phyloP scores from a whole-genome alignment of 2,113 vertebrate genomes.

The Megaceryle maxima region DNA sequence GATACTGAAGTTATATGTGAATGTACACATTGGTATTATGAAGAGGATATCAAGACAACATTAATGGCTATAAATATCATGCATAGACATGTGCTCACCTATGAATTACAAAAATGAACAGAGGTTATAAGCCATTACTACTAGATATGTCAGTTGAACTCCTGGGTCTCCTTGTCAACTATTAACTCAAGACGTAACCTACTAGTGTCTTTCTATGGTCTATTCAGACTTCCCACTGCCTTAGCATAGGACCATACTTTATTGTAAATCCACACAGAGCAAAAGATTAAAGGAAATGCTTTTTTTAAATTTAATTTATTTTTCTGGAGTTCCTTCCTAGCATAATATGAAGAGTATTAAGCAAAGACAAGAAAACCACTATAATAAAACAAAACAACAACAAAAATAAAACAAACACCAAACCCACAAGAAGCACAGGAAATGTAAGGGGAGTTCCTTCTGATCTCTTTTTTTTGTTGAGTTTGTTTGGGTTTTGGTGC shows the following conservation, averaged over 20 bases:
- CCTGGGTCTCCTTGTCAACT: neutral
- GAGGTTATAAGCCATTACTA: neutral
- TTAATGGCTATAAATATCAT: neutral
- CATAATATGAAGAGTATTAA: neutral
- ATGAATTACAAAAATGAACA: neutral
- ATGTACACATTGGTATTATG: neutral
- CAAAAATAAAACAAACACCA: neutral
- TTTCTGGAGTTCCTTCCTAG: neutral
- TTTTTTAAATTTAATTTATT: neutral
- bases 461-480: neutral
- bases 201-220: neutral
- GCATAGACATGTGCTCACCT: fast-evolving
- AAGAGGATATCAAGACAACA: neutral
- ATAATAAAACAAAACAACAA: too few relatives aligned
- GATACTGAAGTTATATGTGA: neutral
- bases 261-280: neutral
- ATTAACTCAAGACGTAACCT: neutral
- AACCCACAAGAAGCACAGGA: neutral
- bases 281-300: neutral
- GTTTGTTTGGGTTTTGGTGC: too few relatives aligned
- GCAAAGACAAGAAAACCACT: neutral
- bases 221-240: neutral
- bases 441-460: neutral
- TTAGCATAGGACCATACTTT: neutral
- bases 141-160: neutral